phyloP scores from a whole-genome alignment of 1,140 invertebrate species.

The Hylaeus anthracinus region DNA sequence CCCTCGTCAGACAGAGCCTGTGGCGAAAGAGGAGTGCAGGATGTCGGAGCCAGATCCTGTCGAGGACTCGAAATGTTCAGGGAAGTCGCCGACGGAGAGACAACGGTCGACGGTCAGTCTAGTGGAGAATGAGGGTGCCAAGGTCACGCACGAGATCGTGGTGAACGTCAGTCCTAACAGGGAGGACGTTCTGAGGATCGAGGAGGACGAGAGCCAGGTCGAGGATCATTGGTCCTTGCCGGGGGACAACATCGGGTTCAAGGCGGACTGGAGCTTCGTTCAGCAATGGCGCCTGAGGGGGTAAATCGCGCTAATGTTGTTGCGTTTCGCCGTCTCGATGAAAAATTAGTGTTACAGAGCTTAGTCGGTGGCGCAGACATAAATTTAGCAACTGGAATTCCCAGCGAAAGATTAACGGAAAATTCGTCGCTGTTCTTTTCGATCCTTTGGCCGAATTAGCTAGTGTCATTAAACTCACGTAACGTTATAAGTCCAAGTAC shows the following conservation, averaged over 20 bases:
- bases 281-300: conserved; percentile 86
- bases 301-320: conserved; percentile 73
- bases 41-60: not conserved
- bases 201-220: conserved; percentile 79
- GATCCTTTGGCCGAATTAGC: no score
- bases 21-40: not conserved
- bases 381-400: no score
- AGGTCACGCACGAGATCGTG: conserved; percentile 76
- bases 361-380: not conserved
- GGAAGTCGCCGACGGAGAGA: conserved; percentile 5
- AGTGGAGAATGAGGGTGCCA: conserved; percentile 56
- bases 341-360: conserved; percentile 19
- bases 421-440: no score
- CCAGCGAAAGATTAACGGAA: no score
- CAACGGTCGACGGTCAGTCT: conserved; percentile 29
- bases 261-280: conserved; percentile 87
- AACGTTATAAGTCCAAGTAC: no score
- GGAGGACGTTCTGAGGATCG: conserved; percentile 77
- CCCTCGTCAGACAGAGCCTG: no score
- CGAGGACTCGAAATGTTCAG: conserved; percentile 1
- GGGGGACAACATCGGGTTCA: conserved; percentile 76
- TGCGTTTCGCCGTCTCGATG: conserved; percentile 19
- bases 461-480: no score
- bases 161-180: conserved; percentile 79
- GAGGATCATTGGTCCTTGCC: conserved; percentile 78